These are phyloP conservation scores for Artibeus jamaicensis DNA, from an alignment of 2,797 vertebrate species.

Conservation along the genomic window DNA sequence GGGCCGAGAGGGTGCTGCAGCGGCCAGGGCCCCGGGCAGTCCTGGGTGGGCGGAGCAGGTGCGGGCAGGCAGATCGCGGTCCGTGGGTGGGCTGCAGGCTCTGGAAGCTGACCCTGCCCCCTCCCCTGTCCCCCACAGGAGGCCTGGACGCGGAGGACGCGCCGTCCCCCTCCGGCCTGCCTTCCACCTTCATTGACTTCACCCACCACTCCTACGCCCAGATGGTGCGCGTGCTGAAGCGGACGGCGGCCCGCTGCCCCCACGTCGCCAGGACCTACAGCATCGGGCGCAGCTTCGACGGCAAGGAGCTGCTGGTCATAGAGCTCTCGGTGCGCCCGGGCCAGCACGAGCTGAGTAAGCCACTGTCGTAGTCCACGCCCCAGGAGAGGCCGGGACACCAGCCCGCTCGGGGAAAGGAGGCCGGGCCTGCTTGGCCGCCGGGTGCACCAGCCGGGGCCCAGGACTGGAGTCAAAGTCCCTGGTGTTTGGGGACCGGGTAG, in stretches of 20 bases:
- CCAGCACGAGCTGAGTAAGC: slow-evolving; percentile 93
- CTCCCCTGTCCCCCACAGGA: slow-evolving; percentile 67
- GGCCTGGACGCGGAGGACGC: slow-evolving; percentile 73
- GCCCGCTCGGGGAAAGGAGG: too few species aligned
- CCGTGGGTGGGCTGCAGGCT: too few species aligned
- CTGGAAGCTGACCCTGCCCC: rapidly evolving
- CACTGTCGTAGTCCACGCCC: rapidly evolving
- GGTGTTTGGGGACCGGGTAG: not conserved
- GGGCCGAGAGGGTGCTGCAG: rapidly evolving
- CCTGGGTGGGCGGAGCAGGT: rapidly evolving
- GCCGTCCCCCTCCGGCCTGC: slow-evolving; percentile 81
- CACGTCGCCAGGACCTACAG: slow-evolving; percentile 93
- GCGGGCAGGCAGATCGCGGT: not conserved
- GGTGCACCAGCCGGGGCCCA: rapidly evolving
- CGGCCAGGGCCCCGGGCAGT: not conserved
- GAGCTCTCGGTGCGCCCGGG: slow-evolving; percentile 95
- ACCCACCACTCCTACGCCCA: slow-evolving; percentile 91
- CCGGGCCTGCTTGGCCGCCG: not conserved
- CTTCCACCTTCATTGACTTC: slow-evolving; percentile 91
- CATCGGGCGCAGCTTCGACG: slow-evolving; percentile 94
- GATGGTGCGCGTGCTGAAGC: slow-evolving; percentile 92
- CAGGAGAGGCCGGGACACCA: rapidly evolving
- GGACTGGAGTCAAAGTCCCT: not conserved
- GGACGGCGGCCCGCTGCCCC: slow-evolving; percentile 90
- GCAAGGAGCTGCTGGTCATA: slow-evolving; percentile 93